A percentile compares a stretch with the other conserved stretches of the same genome.
Conservation (phyloP, 2,113 vertebrate species). For the Mesoclemmys tuberculata region DNA sequence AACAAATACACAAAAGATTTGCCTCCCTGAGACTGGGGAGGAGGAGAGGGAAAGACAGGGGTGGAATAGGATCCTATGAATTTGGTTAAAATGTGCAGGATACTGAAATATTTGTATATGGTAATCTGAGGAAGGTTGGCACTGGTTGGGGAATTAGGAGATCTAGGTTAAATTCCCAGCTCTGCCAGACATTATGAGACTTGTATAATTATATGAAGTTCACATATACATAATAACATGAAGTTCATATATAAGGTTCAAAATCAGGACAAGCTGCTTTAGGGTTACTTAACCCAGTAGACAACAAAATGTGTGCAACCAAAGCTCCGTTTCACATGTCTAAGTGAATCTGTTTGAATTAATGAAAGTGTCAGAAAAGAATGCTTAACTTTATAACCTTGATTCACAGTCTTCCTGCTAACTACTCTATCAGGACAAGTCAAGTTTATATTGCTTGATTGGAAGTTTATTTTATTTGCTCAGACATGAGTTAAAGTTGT, state of each 20-base stretch:
- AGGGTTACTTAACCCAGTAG: not conserved
- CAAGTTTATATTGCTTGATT: constrained; percentile 65
- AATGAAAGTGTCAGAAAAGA: constrained; percentile 24
- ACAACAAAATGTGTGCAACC: not conserved
- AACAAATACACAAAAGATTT: accelerated
- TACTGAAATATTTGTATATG: not conserved
- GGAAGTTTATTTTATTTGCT: constrained; percentile 70
- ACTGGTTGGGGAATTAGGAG: accelerated
- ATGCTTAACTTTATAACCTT: constrained; percentile 51
- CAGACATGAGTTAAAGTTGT: constrained; percentile 36
- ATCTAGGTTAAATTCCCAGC: not conserved
- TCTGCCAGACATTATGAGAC: not conserved
- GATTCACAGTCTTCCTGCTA: constrained; percentile 45
- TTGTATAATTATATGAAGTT: not conserved
- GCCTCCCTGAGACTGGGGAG: not conserved
- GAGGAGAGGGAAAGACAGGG: not conserved
- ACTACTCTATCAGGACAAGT: constrained; percentile 55
- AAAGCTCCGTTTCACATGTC: constrained; percentile 15
- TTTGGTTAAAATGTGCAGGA: not conserved
- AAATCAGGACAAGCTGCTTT: not conserved
- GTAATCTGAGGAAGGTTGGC: accelerated
- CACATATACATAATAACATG: not conserved
- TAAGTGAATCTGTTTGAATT: constrained; percentile 16
- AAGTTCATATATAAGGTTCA: not conserved
- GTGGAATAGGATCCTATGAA: not conserved